Conservation (phyloP, 2,113 vertebrate genomes). For the Zosterops hypoxanthus region DNA sequence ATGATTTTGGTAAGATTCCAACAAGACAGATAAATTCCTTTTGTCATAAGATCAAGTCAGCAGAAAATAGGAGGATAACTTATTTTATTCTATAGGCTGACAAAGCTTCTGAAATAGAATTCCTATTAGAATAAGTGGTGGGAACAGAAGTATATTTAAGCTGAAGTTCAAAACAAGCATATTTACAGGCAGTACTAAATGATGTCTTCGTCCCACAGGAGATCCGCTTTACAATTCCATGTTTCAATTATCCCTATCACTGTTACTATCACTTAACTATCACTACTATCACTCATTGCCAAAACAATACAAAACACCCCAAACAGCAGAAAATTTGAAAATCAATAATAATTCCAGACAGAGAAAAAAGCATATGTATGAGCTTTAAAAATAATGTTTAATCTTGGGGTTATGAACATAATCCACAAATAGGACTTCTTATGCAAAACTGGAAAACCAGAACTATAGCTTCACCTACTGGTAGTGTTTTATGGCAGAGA, state of each 20-base stretch:
- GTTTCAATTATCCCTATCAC: not conserved
- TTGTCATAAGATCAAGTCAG: not conserved
- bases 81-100: not conserved
- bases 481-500: not conserved
- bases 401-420: not conserved
- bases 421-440: not conserved
- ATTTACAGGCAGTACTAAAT: not conserved
- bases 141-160: not conserved
- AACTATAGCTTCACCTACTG: not conserved
- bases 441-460: not conserved
- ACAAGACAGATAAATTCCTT: not conserved
- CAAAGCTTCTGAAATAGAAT: not conserved
- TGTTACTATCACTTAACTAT: too few relatives aligned
- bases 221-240: not conserved
- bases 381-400: not conserved
- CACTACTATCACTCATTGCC: not conserved
- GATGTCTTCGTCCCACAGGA: not conserved
- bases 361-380: not conserved
- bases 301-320: not conserved
- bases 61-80: not conserved
- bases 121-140: not conserved
- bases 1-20: not conserved
- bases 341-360: not conserved
- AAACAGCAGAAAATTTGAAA: not conserved
- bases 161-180: not conserved